phyloP scores from a whole-genome alignment of 2,797 vertebrate species.

The Macroramphosus scolopax region DNA sequence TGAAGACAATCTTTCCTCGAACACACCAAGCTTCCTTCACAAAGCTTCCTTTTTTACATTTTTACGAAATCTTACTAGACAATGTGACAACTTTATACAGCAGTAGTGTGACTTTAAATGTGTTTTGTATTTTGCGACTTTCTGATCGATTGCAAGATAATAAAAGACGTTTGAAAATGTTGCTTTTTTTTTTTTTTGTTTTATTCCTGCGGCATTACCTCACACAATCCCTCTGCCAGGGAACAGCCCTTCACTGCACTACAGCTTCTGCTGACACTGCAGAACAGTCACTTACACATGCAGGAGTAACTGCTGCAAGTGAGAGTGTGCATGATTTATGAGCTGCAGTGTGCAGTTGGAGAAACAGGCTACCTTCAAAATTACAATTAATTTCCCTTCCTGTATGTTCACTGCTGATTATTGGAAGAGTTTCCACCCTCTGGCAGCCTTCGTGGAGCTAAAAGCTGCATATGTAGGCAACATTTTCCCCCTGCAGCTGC shows the following conservation, averaged over 20 bases:
- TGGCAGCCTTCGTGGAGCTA: conserved; percentile 1
- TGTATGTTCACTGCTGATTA: conserved; percentile 18
- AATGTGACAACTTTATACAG: conserved; percentile 19
- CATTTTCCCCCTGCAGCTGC: conserved; percentile 23
- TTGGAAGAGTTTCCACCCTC: conserved; percentile 3
- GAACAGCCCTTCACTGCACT: conserved; percentile 24
- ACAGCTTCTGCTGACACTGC: conserved; percentile 60
- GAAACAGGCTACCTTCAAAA: conserved; percentile 3
- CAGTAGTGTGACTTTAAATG: conserved; percentile 24
- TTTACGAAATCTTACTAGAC: conserved; percentile 26
- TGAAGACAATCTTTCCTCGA: conserved; percentile 39
- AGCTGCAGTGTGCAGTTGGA: conserved; percentile 39
- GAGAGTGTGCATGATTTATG: conserved; percentile 43
- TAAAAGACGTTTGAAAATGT: conserved; percentile 36
- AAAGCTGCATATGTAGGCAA: conserved; percentile 28
- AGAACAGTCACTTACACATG: conserved; percentile 48
- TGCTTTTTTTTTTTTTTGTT: background rate
- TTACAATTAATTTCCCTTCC: conserved; percentile 4
- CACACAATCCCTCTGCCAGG: background rate
- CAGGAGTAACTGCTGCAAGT: conserved; percentile 48
- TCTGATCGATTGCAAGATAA: conserved; percentile 37
- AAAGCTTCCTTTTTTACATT: conserved; percentile 27
- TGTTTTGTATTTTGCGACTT: conserved; percentile 44
- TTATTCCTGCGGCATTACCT: background rate
- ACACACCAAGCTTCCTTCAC: conserved; percentile 33